phyloP scores from a whole-genome alignment of 2,888 invertebrate genomes.

The Ellobium chinense region DNA sequence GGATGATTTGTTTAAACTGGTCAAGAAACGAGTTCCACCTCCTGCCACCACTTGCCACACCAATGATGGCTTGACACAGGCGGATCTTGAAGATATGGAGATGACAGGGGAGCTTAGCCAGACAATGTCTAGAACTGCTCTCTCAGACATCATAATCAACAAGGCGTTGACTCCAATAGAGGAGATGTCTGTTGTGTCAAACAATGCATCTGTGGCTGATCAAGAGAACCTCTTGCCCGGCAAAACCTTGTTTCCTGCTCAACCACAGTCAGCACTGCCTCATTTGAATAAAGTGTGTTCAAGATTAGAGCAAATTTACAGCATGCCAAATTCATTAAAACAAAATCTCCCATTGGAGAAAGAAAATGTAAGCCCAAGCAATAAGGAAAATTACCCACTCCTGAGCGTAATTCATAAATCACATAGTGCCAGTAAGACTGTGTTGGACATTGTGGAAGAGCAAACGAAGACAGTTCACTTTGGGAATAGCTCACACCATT shows the following conservation, averaged over 20 bases:
- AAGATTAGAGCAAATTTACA: background rate
- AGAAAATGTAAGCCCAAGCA: background rate
- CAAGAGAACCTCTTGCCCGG: background rate
- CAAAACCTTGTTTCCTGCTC: background rate
- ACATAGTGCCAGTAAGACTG: background rate
- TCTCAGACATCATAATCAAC: slow-evolving; percentile 18
- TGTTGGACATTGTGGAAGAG: background rate
- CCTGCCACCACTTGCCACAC: background rate
- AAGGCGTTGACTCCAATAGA: slow-evolving; percentile 20
- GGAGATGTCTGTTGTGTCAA: slow-evolving; percentile 29
- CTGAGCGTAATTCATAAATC: background rate
- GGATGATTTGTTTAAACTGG: slow-evolving; percentile 26
- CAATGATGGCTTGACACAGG: background rate
- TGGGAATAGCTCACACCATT: background rate
- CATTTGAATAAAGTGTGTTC: background rate
- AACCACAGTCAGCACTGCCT: background rate
- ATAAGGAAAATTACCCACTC: slow-evolving; percentile 25
- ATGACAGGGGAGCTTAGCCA: slow-evolving; percentile 8
- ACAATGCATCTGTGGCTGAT: slow-evolving; percentile 12
- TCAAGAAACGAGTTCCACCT: background rate
- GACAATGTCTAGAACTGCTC: background rate
- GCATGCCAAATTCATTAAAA: background rate
- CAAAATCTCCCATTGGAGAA: background rate
- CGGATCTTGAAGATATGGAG: slow-evolving; percentile 26
- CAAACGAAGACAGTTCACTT: background rate